Percentiles rank a stretch among this genome's conserved stretches.
These are phyloP conservation scores for Holacanthella duospinosa DNA, from an alignment of 2,888 invertebrate genomes.

Conservation along the genomic window DNA sequence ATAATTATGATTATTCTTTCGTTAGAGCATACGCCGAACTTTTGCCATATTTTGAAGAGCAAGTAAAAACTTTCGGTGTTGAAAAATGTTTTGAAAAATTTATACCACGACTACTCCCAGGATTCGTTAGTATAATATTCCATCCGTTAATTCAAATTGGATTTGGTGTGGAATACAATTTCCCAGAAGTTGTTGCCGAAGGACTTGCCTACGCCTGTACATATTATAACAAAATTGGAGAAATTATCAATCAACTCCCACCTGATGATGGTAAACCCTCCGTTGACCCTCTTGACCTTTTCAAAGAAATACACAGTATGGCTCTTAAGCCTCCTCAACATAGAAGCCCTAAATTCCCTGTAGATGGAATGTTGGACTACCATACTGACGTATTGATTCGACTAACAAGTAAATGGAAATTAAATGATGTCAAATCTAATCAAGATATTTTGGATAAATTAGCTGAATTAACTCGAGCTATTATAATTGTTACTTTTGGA, in stretches of 20 bases:
- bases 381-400: not conserved
- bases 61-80: not conserved
- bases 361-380: not conserved
- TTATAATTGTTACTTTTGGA: not conserved
- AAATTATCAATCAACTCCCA: not conserved
- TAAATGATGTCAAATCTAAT: not conserved
- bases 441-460: not conserved
- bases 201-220: slow-evolving; percentile 1
- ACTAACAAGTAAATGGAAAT: not conserved
- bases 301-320: not conserved
- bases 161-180: not conserved
- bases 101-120: not conserved
- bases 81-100: not conserved
- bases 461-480: not conserved
- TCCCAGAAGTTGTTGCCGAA: not conserved
- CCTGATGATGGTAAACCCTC: not conserved
- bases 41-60: not conserved
- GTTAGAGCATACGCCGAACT: not conserved
- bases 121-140: not conserved
- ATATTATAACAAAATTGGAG: not conserved
- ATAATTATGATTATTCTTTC: not conserved
- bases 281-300: not conserved
- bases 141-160: slow-evolving; percentile 2
- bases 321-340: no score
- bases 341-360: not conserved